phyloP scores from a whole-genome alignment of 2,797 vertebrate species.

The Rhinichthys osculus region DNA sequence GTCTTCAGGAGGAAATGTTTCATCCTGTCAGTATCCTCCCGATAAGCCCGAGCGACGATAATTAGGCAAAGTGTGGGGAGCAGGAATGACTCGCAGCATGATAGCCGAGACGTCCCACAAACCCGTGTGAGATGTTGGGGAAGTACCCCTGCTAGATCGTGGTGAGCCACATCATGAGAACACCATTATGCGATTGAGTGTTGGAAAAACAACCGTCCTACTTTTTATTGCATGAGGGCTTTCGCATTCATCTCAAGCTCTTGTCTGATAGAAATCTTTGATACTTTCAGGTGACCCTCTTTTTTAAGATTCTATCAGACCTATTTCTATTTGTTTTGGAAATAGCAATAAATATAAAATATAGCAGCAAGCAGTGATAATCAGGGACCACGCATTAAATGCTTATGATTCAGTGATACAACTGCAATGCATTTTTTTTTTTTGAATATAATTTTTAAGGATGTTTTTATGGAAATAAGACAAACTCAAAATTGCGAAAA shows the following conservation, averaged over 20 bases:
- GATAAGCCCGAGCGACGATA: constrained; percentile 11
- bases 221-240: background rate
- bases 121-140: constrained; percentile 8
- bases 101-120: constrained; percentile 7
- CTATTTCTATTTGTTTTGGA: background rate
- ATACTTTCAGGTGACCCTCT: background rate
- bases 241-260: background rate
- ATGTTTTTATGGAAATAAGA: background rate
- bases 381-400: background rate
- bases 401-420: background rate
- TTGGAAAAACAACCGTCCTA: background rate
- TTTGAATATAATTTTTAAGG: background rate
- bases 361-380: background rate
- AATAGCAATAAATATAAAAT: background rate
- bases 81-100: background rate
- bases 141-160: constrained; percentile 28
- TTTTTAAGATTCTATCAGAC: background rate
- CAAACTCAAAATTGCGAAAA: background rate
- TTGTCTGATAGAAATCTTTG: background rate
- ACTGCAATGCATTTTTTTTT: background rate
- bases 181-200: background rate
- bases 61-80: constrained; percentile 8
- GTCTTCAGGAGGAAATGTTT: constrained; percentile 33
- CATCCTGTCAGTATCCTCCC: background rate
- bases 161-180: constrained; percentile 35